These are phyloP conservation scores for Aphidius gifuensis DNA, from an alignment of 1,140 invertebrate species.

Conservation along the genomic window DNA sequence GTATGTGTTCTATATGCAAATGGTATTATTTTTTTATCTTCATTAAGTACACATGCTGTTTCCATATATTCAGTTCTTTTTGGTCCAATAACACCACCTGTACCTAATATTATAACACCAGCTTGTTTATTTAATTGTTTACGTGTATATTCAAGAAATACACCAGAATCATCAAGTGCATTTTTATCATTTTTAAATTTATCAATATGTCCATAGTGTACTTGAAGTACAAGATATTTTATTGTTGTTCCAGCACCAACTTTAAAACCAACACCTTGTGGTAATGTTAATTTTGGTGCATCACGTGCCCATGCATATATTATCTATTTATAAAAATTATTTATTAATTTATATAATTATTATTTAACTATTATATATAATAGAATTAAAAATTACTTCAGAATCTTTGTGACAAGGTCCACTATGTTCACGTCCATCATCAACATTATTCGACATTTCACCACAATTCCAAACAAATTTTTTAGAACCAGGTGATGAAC, in stretches of 20 bases:
- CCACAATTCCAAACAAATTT: constrained; percentile 88
- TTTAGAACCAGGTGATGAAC: constrained; percentile 74
- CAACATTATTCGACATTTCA: constrained; percentile 71
- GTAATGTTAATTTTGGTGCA: constrained; percentile 81
- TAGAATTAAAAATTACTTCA: constrained; percentile 56
- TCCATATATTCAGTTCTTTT: constrained; percentile 80
- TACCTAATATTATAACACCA: constrained; percentile 83
- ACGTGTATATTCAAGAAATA: constrained; percentile 75
- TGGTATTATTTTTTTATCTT: constrained; percentile 84
- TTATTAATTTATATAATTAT: constrained; percentile 4
- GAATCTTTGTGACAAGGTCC: constrained; percentile 70
- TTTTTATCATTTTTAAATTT: constrained; percentile 71
- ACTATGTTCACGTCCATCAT: constrained; percentile 51
- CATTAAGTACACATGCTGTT: constrained; percentile 75
- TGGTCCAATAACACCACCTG: constrained; percentile 73
- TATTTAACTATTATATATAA: neutral
- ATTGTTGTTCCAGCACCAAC: constrained; percentile 70
- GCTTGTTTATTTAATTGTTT: constrained; percentile 72
- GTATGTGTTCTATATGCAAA: constrained; percentile 96
- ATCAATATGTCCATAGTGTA: constrained; percentile 82
- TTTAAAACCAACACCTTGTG: constrained; percentile 80
- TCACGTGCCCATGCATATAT: constrained; percentile 97
- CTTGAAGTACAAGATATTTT: constrained; percentile 84
- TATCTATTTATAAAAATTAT: constrained; percentile 60
- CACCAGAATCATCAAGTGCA: constrained; percentile 70